Evolutionary conservation across 2,797 vertebrate genomes (phyloP).

Genomic region (Loris lydekkerianus): DNA sequence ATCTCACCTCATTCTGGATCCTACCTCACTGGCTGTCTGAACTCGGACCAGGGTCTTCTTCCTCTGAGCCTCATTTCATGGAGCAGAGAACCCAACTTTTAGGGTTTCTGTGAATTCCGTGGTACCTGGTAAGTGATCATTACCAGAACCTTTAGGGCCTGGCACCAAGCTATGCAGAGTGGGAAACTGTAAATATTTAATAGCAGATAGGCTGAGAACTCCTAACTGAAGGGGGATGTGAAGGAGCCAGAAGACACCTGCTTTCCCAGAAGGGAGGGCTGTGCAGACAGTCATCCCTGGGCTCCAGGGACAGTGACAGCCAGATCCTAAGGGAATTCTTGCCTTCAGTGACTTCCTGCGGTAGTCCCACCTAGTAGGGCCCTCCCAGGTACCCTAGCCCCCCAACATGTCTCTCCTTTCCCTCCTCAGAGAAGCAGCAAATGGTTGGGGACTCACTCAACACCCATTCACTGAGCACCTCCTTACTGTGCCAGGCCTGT

Average conservation of each 20-base stretch:
- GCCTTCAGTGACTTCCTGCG: slow-evolving; percentile 17
- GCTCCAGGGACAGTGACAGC: not conserved
- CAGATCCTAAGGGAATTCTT: not conserved
- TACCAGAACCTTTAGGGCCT: slow-evolving; percentile 8
- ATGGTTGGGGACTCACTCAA: not conserved
- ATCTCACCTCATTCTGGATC: not conserved
- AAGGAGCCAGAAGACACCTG: slow-evolving; percentile 26
- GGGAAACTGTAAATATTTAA: slow-evolving; percentile 74
- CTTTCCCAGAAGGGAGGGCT: not conserved
- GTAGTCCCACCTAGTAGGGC: not conserved
- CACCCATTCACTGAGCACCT: not conserved
- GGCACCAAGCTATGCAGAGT: slow-evolving; percentile 45
- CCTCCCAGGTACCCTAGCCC: not conserved
- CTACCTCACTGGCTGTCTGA: slow-evolving; percentile 12
- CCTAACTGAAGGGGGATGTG: not conserved
- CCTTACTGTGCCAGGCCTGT: not conserved
- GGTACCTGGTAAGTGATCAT: not conserved
- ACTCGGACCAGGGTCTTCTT: not conserved
- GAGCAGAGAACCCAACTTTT: not conserved
- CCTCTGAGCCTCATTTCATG: slow-evolving; percentile 11
- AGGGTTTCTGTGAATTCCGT: not conserved
- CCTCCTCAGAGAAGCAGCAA: not conserved
- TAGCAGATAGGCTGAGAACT: slow-evolving; percentile 31
- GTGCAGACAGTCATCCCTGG: not conserved
- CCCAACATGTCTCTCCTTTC: not conserved